A percentile compares a stretch with the other conserved stretches of the same genome.
phyloP scores from a whole-genome alignment of 2,797 vertebrate species.

The Acanthurus lineatus region DNA sequence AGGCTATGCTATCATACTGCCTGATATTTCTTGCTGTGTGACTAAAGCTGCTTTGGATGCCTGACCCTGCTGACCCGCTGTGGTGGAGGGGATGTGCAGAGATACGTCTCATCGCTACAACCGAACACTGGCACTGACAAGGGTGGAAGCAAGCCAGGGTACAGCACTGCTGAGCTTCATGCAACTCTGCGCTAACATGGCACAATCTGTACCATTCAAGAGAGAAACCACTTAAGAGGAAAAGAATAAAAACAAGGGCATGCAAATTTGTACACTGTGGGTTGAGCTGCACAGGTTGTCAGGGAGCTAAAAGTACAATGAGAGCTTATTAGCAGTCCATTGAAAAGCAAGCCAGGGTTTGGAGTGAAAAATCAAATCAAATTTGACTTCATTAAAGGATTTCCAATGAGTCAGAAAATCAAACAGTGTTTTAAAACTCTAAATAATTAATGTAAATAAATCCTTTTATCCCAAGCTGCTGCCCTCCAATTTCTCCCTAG shows the following conservation, averaged over 20 bases:
- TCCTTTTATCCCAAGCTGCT: neutral
- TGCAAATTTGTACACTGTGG: neutral
- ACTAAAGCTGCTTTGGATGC: slow-evolving; percentile 44
- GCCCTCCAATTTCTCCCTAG: neutral
- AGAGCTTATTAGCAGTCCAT: neutral
- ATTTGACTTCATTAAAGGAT: neutral
- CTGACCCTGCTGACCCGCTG: slow-evolving; percentile 59
- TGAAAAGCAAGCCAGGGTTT: neutral
- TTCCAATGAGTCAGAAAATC: neutral
- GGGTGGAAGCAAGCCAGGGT: slow-evolving; percentile 59
- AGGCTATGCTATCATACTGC: neutral
- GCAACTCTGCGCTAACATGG: slow-evolving; percentile 24
- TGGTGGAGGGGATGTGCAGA: slow-evolving; percentile 38
- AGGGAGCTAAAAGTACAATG: neutral
- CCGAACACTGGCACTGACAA: slow-evolving; percentile 55
- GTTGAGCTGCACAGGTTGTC: neutral
- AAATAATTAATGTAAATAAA: slow-evolving; percentile 5
- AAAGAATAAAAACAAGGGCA: slow-evolving; percentile 11
- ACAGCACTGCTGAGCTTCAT: slow-evolving; percentile 58
- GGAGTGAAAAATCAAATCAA: neutral
- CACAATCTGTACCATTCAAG: slow-evolving; percentile 54
- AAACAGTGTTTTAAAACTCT: neutral
- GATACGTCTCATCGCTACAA: slow-evolving; percentile 40
- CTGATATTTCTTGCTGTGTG: slow-evolving; percentile 29
- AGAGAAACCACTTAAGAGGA: neutral